Evolutionary conservation across 2,113 vertebrate genomes (phyloP).

Genomic region (Festucalex cinctus): DNA sequence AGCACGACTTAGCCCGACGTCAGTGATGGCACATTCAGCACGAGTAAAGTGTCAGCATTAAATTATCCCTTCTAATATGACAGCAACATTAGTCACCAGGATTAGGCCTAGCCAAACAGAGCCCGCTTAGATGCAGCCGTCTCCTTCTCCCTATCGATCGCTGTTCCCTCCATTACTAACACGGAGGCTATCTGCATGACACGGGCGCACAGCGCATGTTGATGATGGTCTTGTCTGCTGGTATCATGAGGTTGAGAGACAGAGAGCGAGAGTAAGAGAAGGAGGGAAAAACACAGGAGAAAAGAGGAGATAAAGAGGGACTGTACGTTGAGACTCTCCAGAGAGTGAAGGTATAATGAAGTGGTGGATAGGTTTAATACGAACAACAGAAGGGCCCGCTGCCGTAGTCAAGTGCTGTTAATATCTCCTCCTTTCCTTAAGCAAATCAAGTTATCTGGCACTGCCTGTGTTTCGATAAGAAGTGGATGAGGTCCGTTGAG

Average conservation of each 20-base stretch:
- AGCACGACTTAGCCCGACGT: slow-evolving; percentile 63
- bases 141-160: slow-evolving; percentile 80
- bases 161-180: slow-evolving; percentile 76
- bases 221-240: slow-evolving; percentile 74
- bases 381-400: slow-evolving; percentile 65
- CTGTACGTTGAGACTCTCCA: slow-evolving; percentile 71
- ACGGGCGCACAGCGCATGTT: slow-evolving; percentile 80
- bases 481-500: slow-evolving; percentile 66
- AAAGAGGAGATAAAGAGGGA: slow-evolving; percentile 71
- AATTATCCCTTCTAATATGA: slow-evolving; percentile 94
- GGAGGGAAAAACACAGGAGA: slow-evolving; percentile 54
- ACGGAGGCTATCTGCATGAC: slow-evolving; percentile 82
- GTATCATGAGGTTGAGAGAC: slow-evolving; percentile 46
- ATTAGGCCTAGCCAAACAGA: slow-evolving; percentile 76
- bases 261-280: slow-evolving; percentile 28
- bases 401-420: slow-evolving; percentile 65
- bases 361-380: slow-evolving; percentile 74
- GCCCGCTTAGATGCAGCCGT: slow-evolving; percentile 70
- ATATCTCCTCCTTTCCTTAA: slow-evolving; percentile 72
- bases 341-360: slow-evolving; percentile 75
- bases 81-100: slow-evolving; percentile 95
- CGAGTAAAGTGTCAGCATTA: slow-evolving; percentile 88
- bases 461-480: slow-evolving; percentile 70
- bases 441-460: slow-evolving; percentile 74
- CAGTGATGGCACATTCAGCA: slow-evolving; percentile 88